phyloP scores from a whole-genome alignment of 2,113 vertebrate species.

The Podiceps cristatus region DNA sequence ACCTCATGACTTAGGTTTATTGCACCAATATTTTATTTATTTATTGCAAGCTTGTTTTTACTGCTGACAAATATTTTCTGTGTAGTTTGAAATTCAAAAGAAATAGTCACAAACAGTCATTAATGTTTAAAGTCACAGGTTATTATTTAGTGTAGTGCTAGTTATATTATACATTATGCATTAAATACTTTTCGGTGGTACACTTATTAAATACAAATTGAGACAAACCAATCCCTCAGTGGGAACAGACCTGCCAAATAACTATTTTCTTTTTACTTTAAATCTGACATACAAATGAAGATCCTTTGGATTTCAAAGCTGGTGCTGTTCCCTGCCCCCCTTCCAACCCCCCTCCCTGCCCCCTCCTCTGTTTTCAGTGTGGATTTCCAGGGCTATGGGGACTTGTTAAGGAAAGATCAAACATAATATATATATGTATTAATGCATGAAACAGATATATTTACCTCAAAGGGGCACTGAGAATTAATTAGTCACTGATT shows the following conservation, averaged over 20 bases:
- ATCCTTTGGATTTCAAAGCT: constrained; percentile 67
- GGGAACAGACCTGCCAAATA: constrained; percentile 50
- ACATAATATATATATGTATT: constrained; percentile 66
- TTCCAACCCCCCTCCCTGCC: too few species aligned
- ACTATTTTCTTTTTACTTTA: constrained; percentile 57
- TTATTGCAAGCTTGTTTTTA: constrained; percentile 41
- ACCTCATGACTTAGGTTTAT: constrained; percentile 26
- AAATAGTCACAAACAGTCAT: constrained; percentile 54
- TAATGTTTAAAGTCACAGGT: constrained; percentile 68
- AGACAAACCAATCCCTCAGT: constrained; percentile 49
- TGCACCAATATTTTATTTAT: constrained; percentile 57
- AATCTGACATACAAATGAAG: constrained; percentile 53
- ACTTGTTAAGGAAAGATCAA: constrained; percentile 77
- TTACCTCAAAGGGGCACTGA: constrained; percentile 70
- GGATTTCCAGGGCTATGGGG: constrained; percentile 63
- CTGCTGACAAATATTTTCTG: constrained; percentile 64
- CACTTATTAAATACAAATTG: constrained; percentile 68
- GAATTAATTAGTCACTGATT: constrained; percentile 69
- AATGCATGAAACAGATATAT: constrained; percentile 73
- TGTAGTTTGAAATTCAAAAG: constrained; percentile 50
- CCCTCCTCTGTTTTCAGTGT: background rate
- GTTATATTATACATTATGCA: constrained; percentile 61
- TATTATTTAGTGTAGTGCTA: constrained; percentile 61
- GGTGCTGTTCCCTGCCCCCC: background rate
- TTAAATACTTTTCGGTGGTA: constrained; percentile 52